Conservation (phyloP, 2,797 vertebrate species). For the Hippoglossus hippoglossus region DNA sequence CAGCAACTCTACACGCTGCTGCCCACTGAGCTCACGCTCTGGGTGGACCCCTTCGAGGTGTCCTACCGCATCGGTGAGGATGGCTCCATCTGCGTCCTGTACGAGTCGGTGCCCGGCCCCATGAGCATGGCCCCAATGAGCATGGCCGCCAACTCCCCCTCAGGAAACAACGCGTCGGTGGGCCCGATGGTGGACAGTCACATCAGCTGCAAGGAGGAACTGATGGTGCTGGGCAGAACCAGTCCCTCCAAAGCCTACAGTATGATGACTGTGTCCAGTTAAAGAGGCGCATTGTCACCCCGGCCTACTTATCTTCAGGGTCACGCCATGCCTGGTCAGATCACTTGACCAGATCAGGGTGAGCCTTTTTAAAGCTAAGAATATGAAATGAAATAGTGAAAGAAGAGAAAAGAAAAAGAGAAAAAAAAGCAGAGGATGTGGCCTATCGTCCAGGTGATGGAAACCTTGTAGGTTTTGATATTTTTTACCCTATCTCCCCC, state of each 20-base stretch:
- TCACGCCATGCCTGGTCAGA: constrained; percentile 64
- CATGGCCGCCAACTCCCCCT: constrained; percentile 62
- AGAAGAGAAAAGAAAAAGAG: constrained; percentile 62
- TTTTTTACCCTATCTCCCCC: constrained; percentile 62
- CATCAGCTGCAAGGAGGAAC: constrained; percentile 99
- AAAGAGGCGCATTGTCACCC: constrained; percentile 71
- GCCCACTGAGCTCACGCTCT: constrained; percentile 96
- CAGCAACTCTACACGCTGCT: constrained; percentile 96
- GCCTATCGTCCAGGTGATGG: constrained; percentile 91
- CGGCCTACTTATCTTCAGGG: constrained; percentile 74
- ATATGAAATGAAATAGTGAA: constrained; percentile 80
- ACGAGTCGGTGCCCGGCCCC: constrained; percentile 89
- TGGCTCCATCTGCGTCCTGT: constrained; percentile 97
- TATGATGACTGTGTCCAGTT: constrained; percentile 99
- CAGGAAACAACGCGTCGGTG: constrained; percentile 72
- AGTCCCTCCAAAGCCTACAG: constrained; percentile 97
- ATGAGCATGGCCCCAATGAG: constrained; percentile 41
- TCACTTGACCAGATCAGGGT: constrained; percentile 59
- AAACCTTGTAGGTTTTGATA: constrained; percentile 84
- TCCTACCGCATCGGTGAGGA: constrained; percentile 97
- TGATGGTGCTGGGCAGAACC: constrained; percentile 92
- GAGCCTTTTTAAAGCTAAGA: constrained; percentile 83
- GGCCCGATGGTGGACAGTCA: constrained; percentile 94
- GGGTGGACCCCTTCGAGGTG: constrained; percentile 98
- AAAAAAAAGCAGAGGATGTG: constrained; percentile 86